These are phyloP conservation scores for Porites evermanni DNA, from an alignment of 92 coral and sea anemone species.

Conservation along the genomic window DNA sequence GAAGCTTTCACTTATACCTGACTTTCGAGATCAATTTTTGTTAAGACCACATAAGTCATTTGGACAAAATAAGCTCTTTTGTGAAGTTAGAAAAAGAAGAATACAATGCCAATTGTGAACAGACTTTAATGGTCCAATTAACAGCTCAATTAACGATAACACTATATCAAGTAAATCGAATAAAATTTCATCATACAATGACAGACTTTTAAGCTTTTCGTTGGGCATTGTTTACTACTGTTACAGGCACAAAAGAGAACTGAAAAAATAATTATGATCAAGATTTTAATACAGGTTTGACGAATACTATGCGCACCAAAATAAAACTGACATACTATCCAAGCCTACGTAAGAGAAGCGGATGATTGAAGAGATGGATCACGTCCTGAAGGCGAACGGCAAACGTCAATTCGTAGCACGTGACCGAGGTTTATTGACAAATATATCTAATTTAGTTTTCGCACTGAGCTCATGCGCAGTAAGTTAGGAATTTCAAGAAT, in stretches of 20 bases:
- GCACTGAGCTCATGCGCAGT: no score
- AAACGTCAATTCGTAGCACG: no score
- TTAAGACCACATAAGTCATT: neutral
- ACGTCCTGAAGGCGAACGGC: no score
- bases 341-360: no score
- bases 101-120: neutral
- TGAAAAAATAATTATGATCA: neutral
- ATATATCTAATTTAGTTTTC: no score
- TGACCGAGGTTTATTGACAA: no score
- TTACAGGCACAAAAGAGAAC: constrained; percentile 13
- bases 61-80: neutral
- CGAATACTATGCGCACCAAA: neutral
- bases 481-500: no score
- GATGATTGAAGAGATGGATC: no score
- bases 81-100: neutral
- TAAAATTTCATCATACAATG: neutral
- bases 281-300: neutral
- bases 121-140: neutral
- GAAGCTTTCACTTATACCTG: no score
- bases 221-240: neutral
- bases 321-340: no score
- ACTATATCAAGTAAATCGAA: neutral
- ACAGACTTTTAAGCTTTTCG: neutral
- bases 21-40: neutral
- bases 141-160: neutral